Evolutionary conservation across 2,113 vertebrate species (phyloP), one percentile per base, ranked within the genome.

Genomic region (Cathartes aura): DNA sequence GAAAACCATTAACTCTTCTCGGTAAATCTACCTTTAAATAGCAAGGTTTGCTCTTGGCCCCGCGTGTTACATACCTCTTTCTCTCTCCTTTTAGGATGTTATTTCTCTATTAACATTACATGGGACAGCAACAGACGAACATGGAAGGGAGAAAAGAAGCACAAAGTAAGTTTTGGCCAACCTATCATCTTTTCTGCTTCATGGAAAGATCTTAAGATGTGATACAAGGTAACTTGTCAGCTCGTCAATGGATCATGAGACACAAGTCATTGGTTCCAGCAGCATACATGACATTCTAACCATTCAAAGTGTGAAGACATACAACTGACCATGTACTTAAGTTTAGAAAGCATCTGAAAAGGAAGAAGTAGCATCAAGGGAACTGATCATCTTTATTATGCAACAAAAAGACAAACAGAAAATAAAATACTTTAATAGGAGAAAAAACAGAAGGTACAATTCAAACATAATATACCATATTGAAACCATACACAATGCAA

Each of bases 361-460:
- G 18, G 38, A 89, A 40, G 24, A 60, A 93, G 83, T 55, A 87
- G 81, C 80, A 79, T 27, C 73, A 80, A 85, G 75, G 50, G 50
- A 55, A 91, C 59, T 76, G 84, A 95, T 96, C 58, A 90, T 76
- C 93, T 97, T 97, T 97, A 96, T 96, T 97, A 93, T 52, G 70
- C 60, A 93, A 94, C 64, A 79, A 62, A 89, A 92, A 92, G 40
- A 91, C 66, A 90, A 93, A 88, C 4, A 90, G 73, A 96, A 97
- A 97, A 96, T 91, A 93, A 96, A 96, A 91, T 82, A 85, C 21
- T 95, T 97, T 80, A 95, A 95, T 73, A 52, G 59, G 40, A 86
- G 71, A 88, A 84, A 96, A 95, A 48, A 30, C 43, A 91, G 83
- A 81, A 81, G 23, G 84, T 93, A 97, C 95, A 96, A 94, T 71